Evolutionary conservation across 2,888 invertebrate species (phyloP), one percentile per base, ranked within the genome.

Genomic region (Cheilosia variabilis): DNA sequence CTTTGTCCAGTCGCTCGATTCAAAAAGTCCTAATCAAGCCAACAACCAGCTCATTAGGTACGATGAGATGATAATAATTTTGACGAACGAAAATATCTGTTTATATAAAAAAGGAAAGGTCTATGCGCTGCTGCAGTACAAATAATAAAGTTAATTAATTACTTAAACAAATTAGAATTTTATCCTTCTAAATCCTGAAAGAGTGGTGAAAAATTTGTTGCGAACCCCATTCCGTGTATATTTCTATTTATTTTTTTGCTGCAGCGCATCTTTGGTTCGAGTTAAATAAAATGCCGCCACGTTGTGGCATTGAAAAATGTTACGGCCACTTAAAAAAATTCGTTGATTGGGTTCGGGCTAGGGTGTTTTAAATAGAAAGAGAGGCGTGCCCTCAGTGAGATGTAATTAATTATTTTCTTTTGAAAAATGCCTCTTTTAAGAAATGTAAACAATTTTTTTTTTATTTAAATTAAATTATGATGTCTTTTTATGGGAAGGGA

Each of bases 141-240:
- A 79, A 79, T 73, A 79, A 79, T 68, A 68, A 83, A 68, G 34
- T 76, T 76, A 81, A 79, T 84, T 84, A 84, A 80, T 84, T 80
- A 84, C 63, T 84, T 84, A 79, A 73, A 79, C 47, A 75, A 84
- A 75, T 84, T 80, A 60, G 66, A 58, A 58, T 75, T 52, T 43
- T 55, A 73, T 63, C 43, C 63, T 15, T 47, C 4, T 41, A 68
- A 53, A 41, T 53, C 17, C 52, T 10, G 50, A 22, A 52, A 37
- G 13, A 13, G 37, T 13, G 37, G 13, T 37, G 13, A 13, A 37
- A 37, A 37, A 24, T 24, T 41, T n/a, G 13, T 24, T 41, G 5
- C 7, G 24, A 55, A 27, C 6, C 17, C 4, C n/a, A n/a, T 57
- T 57, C 6, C 9, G 31, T 31, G 6, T 13, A 13, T 37, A 22